Evolutionary conservation across 2,888 invertebrate genomes (phyloP).

Genomic region (Biston betularia): DNA sequence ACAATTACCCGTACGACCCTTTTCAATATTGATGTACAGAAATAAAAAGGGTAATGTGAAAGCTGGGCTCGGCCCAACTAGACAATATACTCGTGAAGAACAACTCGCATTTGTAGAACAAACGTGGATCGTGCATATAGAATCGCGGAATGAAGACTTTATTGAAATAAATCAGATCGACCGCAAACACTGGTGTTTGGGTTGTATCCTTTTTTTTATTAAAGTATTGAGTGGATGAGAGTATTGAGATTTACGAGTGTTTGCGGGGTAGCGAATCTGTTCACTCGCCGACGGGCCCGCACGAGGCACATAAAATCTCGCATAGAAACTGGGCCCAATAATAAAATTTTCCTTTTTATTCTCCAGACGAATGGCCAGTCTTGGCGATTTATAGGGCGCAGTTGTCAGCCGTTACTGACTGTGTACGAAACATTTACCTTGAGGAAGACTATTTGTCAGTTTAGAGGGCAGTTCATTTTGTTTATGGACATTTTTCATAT

Average conservation of each 20-base stretch:
- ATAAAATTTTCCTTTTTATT: constrained; percentile 70
- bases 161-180: constrained; percentile 72
- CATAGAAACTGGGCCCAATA: constrained; percentile 60
- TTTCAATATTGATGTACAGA: constrained; percentile 44
- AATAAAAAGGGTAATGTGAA: constrained; percentile 42
- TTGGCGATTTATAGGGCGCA: constrained; percentile 53
- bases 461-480: constrained; percentile 45
- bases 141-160: constrained; percentile 55
- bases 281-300: constrained; percentile 58
- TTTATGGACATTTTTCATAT: constrained; percentile 44
- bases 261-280: constrained; percentile 71
- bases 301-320: constrained; percentile 68
- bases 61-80: constrained; percentile 30
- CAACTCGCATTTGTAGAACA: constrained; percentile 34
- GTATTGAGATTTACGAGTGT: constrained; percentile 75
- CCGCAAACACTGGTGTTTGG: constrained; percentile 55
- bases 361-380: constrained; percentile 51
- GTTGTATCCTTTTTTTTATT: constrained; percentile 57
- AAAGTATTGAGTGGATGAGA: constrained; percentile 67
- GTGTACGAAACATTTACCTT: constrained; percentile 50
- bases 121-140: constrained; percentile 41
- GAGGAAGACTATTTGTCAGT: constrained; percentile 47
- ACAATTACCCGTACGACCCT: constrained; percentile 46
- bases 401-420: constrained; percentile 53
- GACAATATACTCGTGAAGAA: constrained; percentile 39